Evolutionary conservation across 2,113 vertebrate species (phyloP).

Genomic region (Neoarius graeffei): DNA sequence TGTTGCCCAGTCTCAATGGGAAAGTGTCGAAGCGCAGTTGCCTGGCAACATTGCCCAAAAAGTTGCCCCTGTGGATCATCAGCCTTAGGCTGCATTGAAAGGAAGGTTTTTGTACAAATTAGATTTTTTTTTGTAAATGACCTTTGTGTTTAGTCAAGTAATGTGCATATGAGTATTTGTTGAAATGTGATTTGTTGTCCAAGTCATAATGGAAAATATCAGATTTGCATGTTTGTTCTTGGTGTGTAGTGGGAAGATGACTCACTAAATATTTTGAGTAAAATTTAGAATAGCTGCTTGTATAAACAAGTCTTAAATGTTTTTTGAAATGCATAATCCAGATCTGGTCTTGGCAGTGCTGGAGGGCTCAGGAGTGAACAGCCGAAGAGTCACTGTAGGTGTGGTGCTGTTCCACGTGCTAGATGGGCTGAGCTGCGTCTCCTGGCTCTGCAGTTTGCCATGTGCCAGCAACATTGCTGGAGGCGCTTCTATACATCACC

Average conservation of each 20-base stretch:
- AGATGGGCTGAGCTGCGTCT: slow-evolving; percentile 62
- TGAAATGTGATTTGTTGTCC: not conserved
- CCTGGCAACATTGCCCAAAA: no score
- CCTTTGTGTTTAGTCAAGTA: not conserved
- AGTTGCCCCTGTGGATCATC: no score
- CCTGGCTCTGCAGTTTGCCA: slow-evolving; percentile 63
- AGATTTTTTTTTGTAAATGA: not conserved
- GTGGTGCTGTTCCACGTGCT: slow-evolving; percentile 50
- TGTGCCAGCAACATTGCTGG: slow-evolving; percentile 69
- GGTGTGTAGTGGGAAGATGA: not conserved
- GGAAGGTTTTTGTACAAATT: not conserved
- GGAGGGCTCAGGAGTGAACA: not conserved
- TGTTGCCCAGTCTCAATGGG: no score
- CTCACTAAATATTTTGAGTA: not conserved
- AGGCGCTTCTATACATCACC: slow-evolving; percentile 53
- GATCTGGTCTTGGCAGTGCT: not conserved
- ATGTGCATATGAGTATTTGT: not conserved
- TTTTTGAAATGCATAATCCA: not conserved
- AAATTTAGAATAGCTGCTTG: not conserved
- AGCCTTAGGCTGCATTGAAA: not conserved
- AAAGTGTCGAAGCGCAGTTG: no score
- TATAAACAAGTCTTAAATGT: not conserved
- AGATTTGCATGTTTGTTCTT: not conserved
- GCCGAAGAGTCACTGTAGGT: slow-evolving; percentile 12
- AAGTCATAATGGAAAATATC: not conserved